Evolutionary conservation across 2,888 invertebrate species (phyloP), one percentile per base, ranked within the genome.

Genomic region (Hylaea fasciaria): DNA sequence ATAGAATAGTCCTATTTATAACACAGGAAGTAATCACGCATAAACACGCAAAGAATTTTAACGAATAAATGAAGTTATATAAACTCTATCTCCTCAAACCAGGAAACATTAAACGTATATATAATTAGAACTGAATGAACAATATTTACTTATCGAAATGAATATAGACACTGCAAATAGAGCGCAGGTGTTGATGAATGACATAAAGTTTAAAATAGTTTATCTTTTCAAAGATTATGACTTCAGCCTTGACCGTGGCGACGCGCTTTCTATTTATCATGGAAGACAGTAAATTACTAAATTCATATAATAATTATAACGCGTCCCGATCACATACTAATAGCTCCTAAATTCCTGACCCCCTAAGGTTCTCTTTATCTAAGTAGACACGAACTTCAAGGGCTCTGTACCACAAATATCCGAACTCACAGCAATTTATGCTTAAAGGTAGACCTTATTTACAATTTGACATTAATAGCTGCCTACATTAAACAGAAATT

Each of bases 141-240:
- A 61, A 63, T 51, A 66, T 64, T 63, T 62, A 66, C 56, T 47
- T 47, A 45, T 54, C 17, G 41, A 35, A 44, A 60, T 60, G 54
- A 35, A 62, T 62, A 64, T 55, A 62, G 57, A 44, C 29, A 29
- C 37, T 45, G 52, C 48, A 60, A 64, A 62, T 53, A 55, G 17
- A 37, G 46, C 32, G 52, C 50, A 57, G 57, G 57, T 59, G 56
- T 49, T 49, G 32, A 9, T 37, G 40, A 40, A 51, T 44, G 54
- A 63, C 55, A 64, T 62, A 37, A 63, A 57, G 48, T 53, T 66
- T 51, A 64, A 64, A 66, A 69, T 66, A 69, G 63, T 54, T 4
- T 16, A 22, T 13, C 48, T 54, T 66, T 57, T 61, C 16, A 43
- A 57, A 57, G 53, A 53, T 57, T 62, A 58, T 61, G 41, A 58